These are phyloP conservation scores for Hiodon tergisus DNA, from an alignment of 2,113 vertebrate genomes.

Conservation along the genomic window DNA sequence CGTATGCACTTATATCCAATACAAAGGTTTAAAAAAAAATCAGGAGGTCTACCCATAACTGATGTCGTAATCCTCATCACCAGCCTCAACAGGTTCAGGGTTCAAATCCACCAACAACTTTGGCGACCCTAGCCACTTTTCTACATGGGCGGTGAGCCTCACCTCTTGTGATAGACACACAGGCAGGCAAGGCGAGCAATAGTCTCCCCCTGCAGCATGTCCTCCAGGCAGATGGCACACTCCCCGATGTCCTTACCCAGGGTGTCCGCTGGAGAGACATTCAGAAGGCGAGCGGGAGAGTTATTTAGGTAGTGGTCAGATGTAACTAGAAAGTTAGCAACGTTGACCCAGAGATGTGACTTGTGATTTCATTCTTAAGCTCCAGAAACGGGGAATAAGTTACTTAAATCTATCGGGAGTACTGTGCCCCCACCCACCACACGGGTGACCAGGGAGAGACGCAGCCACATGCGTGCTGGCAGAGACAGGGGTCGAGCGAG, in stretches of 20 bases:
- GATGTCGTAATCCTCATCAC: neutral
- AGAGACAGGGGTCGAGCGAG: no score
- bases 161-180: conserved; percentile 74
- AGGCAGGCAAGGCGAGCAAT: conserved; percentile 69
- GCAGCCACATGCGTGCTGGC: no score
- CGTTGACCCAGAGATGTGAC: no score
- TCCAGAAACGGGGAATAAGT: no score
- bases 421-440: no score
- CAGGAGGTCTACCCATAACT: no score
- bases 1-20: no score
- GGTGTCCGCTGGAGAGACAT: conserved; percentile 55
- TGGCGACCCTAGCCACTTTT: neutral
- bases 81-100: neutral
- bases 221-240: conserved; percentile 70
- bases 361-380: no score
- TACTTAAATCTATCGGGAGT: no score
- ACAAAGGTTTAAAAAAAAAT: no score
- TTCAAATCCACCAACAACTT: neutral
- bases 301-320: neutral
- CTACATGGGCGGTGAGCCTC: conserved; percentile 10
- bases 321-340: no score
- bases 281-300: neutral
- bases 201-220: conserved; percentile 65
- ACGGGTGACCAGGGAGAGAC: no score
- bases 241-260: conserved; percentile 70